These are phyloP conservation scores for Nyctibius grandis DNA, from an alignment of 2,797 vertebrate genomes.

Conservation along the genomic window DNA sequence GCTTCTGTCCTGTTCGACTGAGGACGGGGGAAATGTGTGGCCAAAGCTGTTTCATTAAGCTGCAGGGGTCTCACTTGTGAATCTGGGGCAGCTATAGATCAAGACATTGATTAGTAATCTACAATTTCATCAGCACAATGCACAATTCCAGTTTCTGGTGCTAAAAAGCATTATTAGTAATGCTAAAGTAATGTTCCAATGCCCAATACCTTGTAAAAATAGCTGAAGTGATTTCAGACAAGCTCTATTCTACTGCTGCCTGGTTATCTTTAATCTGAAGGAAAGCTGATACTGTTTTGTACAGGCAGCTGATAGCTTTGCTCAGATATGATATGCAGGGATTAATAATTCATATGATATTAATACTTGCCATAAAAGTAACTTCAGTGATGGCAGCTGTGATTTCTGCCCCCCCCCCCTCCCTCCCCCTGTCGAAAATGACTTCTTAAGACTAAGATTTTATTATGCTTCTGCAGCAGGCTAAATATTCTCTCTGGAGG, in stretches of 20 bases:
- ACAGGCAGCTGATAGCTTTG: not conserved
- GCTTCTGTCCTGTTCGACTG: not conserved
- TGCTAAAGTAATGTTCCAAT: not conserved
- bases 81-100: not conserved
- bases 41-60: not conserved
- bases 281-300: not conserved
- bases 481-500: not conserved
- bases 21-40: not conserved
- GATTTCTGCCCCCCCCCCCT: too few relatives aligned
- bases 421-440: not conserved
- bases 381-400: not conserved
- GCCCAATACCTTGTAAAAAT: not conserved
- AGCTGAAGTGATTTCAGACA: not conserved
- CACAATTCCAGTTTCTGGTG: not conserved
- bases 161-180: not conserved
- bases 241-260: not conserved
- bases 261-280: not conserved
- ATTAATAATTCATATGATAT: not conserved
- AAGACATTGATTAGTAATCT: not conserved
- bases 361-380: not conserved
- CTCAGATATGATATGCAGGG: not conserved
- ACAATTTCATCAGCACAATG: not conserved
- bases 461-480: not conserved
- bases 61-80: not conserved
- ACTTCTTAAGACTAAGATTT: not conserved